Evolutionary conservation across 2,113 vertebrate species (phyloP).

Genomic region (Corythornis vintsioides): DNA sequence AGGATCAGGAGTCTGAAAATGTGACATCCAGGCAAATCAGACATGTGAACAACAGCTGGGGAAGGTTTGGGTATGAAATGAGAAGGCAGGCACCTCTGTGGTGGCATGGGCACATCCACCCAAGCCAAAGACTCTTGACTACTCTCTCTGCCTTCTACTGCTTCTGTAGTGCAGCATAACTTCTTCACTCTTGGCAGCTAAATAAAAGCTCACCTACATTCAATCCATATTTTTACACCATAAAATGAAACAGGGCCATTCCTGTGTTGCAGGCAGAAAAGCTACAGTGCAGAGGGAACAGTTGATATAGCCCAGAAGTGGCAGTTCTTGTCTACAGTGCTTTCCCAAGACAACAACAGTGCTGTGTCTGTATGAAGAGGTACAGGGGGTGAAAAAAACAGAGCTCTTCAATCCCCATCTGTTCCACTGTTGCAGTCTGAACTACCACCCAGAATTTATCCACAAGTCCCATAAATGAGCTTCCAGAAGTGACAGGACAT

Average conservation of each 20-base stretch:
- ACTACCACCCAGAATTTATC: background rate
- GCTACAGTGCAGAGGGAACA: background rate
- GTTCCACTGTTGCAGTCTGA: background rate
- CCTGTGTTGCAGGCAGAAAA: background rate
- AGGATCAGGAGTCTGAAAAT: background rate
- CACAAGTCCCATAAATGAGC: background rate
- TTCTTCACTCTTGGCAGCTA: background rate
- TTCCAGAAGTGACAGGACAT: background rate
- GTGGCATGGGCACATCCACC: background rate
- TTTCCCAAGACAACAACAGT: background rate
- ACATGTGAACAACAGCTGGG: background rate
- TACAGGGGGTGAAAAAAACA: background rate
- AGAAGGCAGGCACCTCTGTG: accelerated
- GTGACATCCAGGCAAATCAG: background rate
- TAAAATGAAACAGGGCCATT: background rate
- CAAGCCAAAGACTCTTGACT: background rate
- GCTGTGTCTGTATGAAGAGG: background rate
- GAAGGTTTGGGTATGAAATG: background rate
- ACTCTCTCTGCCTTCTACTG: background rate
- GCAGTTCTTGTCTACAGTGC: background rate
- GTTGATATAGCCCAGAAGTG: background rate
- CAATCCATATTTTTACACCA: background rate
- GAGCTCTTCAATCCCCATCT: background rate
- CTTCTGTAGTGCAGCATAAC: background rate
- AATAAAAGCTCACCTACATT: background rate